Evolutionary conservation across 2,888 invertebrate species (phyloP).

Genomic region (Tinea pellionella): DNA sequence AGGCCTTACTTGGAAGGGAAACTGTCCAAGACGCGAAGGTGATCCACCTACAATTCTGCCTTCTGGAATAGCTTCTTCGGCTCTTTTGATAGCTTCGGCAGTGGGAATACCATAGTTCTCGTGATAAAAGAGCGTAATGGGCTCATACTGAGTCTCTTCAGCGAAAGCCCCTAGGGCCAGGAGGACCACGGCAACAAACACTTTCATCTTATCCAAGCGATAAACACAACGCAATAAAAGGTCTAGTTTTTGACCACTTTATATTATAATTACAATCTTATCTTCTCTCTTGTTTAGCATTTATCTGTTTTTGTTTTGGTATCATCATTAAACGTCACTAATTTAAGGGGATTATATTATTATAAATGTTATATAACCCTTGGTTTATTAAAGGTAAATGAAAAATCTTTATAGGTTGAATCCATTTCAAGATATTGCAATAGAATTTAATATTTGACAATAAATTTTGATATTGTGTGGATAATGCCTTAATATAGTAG

Average conservation of each 20-base stretch:
- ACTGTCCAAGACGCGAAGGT: conserved; percentile 21
- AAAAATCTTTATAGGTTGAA: too few species aligned
- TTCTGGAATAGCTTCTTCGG: conserved; percentile 22
- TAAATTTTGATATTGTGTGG: too few species aligned
- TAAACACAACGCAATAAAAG: not conserved
- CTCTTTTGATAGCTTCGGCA: conserved; percentile 25
- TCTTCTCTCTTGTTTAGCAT: not conserved
- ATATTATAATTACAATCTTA: not conserved
- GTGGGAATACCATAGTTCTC: conserved; percentile 26
- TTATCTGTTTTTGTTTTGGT: not conserved
- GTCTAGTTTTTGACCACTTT: not conserved
- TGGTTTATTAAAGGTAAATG: too few species aligned
- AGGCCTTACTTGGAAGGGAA: conserved; percentile 24
- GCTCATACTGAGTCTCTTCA: conserved; percentile 1
- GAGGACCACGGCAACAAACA: not conserved
- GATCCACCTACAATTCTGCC: conserved; percentile 31
- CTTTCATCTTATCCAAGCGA: not conserved
- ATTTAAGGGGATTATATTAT: too few species aligned
- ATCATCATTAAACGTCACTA: not conserved
- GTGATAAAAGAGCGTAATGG: conserved; percentile 26
- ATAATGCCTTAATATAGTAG: too few species aligned
- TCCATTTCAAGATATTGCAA: too few species aligned
- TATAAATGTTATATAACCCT: too few species aligned
- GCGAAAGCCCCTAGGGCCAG: not conserved
- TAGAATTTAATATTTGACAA: too few species aligned